Conservation (phyloP, 30 jellyfish, hydroid and myxozoan species). For the Haliclystus octoradiatus region DNA sequence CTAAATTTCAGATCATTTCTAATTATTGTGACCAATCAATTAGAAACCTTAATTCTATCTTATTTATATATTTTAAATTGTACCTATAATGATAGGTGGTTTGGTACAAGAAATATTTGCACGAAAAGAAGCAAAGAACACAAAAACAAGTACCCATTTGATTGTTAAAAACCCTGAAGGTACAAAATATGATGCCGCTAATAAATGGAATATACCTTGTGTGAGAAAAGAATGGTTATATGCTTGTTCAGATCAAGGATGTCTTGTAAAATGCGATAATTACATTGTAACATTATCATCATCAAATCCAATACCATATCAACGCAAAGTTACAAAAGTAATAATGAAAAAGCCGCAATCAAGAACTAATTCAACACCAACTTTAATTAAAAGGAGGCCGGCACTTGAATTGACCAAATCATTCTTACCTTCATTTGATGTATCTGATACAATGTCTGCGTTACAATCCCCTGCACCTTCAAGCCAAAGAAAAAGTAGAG, state of each 20-base stretch:
- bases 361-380: background rate
- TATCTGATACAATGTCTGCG: slow-evolving; percentile 54
- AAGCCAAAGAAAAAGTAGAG: slow-evolving; percentile 45
- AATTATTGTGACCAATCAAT: no score
- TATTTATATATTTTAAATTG: no score
- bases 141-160: slow-evolving; percentile 84
- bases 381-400: slow-evolving; percentile 6
- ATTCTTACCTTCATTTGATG: slow-evolving; percentile 62
- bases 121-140: slow-evolving; percentile 35
- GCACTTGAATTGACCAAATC: slow-evolving; percentile 37
- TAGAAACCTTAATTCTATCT: no score
- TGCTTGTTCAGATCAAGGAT: slow-evolving; percentile 66
- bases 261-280: slow-evolving; percentile 33
- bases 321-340: background rate
- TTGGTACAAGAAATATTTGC: slow-evolving; percentile 59
- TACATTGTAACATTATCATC: background rate
- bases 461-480: slow-evolving; percentile 71
- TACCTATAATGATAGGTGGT: slow-evolving; percentile 91
- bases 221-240: slow-evolving; percentile 74
- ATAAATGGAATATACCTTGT: slow-evolving; percentile 64
- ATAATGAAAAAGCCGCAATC: background rate
- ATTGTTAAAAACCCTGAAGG: slow-evolving; percentile 76
- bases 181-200: slow-evolving; percentile 76
- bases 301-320: background rate
- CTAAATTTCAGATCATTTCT: no score